Evolutionary conservation across 1,140 invertebrate genomes (phyloP).

Genomic region (Epicauta chinensis): DNA sequence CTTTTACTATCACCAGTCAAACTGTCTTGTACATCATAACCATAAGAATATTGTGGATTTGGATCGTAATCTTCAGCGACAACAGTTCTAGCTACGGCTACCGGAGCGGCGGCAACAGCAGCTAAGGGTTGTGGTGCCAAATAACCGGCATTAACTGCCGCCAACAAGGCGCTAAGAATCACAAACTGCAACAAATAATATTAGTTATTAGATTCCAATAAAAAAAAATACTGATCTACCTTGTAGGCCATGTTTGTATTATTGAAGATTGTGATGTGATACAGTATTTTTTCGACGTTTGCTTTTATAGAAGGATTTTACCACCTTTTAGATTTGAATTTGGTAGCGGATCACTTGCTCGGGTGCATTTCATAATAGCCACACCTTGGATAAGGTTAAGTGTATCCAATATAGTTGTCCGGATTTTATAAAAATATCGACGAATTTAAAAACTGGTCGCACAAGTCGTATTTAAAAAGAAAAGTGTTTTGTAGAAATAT

Average conservation of each 20-base stretch:
- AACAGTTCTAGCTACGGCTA: conserved; percentile 22
- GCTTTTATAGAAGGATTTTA: conserved; percentile 12
- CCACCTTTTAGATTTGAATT: conserved; percentile 3
- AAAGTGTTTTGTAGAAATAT: conserved; percentile 5
- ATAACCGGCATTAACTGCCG: conserved; percentile 29
- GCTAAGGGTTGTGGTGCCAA: too few relatives aligned
- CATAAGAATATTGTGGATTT: conserved; percentile 51
- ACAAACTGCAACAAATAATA: conserved; percentile 3
- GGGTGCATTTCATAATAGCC: conserved; percentile 11
- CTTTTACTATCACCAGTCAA: conserved; percentile 55
- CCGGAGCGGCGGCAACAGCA: conserved; percentile 23
- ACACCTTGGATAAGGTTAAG: conserved; percentile 14
- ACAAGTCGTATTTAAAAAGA: conserved; percentile 16
- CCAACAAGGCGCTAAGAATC: conserved; percentile 18
- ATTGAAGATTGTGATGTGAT: too few relatives aligned
- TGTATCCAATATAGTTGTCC: not conserved
- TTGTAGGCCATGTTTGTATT: too few relatives aligned
- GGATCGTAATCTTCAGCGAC: conserved; percentile 47
- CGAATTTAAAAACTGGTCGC: conserved; percentile 11
- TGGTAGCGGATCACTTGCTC: conserved; percentile 4
- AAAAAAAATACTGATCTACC: too few relatives aligned
- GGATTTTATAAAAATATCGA: conserved; percentile 1
- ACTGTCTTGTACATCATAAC: conserved; percentile 52
- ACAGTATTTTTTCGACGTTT: too few relatives aligned
- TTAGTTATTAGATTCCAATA: too few relatives aligned